Conservation (phyloP, 2,888 invertebrate genomes). For the Junonia oenone region DNA sequence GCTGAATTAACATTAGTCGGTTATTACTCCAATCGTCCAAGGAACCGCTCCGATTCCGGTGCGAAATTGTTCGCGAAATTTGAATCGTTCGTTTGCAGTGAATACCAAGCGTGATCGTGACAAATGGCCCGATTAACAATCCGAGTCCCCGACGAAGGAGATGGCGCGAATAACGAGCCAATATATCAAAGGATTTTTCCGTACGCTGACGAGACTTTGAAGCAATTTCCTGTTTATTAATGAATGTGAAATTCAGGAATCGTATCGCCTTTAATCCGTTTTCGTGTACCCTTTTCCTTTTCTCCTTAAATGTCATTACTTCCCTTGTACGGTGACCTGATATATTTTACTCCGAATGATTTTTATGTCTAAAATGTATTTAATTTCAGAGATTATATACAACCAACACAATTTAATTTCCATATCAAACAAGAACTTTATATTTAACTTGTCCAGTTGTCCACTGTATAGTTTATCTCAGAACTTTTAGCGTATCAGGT, state of each 20-base stretch:
- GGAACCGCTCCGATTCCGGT: constrained; percentile 36
- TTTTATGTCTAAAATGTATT: too few species aligned
- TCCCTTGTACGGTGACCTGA: too few species aligned
- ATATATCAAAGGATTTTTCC: constrained; percentile 77
- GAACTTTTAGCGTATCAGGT: too few species aligned
- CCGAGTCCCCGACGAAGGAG: constrained; percentile 60
- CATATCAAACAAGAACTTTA: too few species aligned
- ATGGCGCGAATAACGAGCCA: constrained; percentile 73
- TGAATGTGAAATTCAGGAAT: constrained; percentile 22
- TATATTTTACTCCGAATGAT: too few species aligned
- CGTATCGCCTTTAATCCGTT: constrained; percentile 10
- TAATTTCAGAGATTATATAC: too few species aligned
- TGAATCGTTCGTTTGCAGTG: constrained; percentile 57
- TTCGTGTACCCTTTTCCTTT: not conserved
- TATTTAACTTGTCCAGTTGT: too few species aligned
- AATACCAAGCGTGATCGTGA: constrained; percentile 70
- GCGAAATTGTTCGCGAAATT: constrained; percentile 61
- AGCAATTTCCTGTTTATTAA: constrained; percentile 56
- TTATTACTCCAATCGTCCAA: constrained; percentile 27
- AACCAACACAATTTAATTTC: too few species aligned
- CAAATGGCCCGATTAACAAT: constrained; percentile 76
- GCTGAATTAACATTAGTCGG: constrained; percentile 24
- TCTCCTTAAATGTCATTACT: too few species aligned
- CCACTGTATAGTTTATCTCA: too few species aligned
- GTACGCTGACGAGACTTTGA: constrained; percentile 53